phyloP scores from a whole-genome alignment of 1,140 invertebrate species.

The Phortica variegata region DNA sequence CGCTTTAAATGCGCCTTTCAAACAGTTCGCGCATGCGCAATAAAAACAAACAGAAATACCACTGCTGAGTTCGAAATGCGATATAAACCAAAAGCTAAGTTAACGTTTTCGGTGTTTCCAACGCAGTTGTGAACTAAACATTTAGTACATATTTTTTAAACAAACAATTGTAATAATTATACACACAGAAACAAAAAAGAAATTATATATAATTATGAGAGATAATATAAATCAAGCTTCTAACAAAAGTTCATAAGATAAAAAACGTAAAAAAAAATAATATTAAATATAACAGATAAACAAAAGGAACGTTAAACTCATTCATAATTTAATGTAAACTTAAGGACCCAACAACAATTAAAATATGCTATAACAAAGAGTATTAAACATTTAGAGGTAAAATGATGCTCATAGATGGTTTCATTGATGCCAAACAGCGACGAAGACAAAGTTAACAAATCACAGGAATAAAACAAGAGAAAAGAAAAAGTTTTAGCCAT shows the following conservation, averaged over 20 bases:
- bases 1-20: too few relatives aligned
- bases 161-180: constrained; percentile 30
- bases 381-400: constrained; percentile 33
- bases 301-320: constrained; percentile 23
- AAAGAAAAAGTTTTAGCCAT: too few relatives aligned
- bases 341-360: constrained; percentile 21
- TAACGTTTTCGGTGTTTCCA: constrained; percentile 49
- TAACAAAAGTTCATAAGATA: constrained; percentile 45
- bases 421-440: too few relatives aligned
- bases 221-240: constrained; percentile 37
- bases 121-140: constrained; percentile 51
- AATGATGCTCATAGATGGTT: constrained; percentile 8
- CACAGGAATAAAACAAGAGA: constrained; percentile 14
- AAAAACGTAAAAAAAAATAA: constrained; percentile 24
- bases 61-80: too few relatives aligned
- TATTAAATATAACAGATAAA: constrained; percentile 37
- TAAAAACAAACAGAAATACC: too few relatives aligned
- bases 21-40: too few relatives aligned
- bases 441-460: constrained; percentile 29
- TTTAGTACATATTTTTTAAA: constrained; percentile 50
- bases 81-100: constrained; percentile 41
- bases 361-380: constrained; percentile 45
- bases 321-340: constrained; percentile 12
- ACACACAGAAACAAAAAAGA: constrained; percentile 17
- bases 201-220: constrained; percentile 16